Base-by-base conservation (phyloP, 2,797 vertebrate species). In the Pipistrellus pipistrellus region DNA sequence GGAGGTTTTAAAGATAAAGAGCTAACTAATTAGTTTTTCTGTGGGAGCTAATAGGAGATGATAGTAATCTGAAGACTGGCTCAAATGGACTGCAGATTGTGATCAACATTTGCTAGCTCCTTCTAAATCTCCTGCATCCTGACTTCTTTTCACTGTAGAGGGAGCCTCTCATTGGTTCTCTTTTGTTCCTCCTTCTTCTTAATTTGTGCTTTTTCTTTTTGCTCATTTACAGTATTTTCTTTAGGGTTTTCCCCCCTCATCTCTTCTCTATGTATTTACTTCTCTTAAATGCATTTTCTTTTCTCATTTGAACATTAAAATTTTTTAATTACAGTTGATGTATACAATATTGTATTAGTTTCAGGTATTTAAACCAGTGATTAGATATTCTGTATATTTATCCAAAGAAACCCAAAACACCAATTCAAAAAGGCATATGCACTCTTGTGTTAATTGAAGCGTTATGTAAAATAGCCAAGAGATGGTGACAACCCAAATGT, bases 61-160 rank as follows among this genome's bases (percentile, higher is more conserved):
- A 97, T 96, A 51, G 91, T 95, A 95, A 97, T 97, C 96, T 96
- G 95, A 96, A 78, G 85, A 88, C 55, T 32, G 88, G 92, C 85
- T 90, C 73, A 17, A 14, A 71, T 76, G 89, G 76, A 7, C 69
- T 18, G 75, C 27, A 90, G 84, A 35, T 48, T n/a, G 21, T 77
- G 64, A 20, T 77, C 48, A 68, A n/a, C 64, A 35, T 23, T 51
- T 44, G 72, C 66, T 12, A 27, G 38, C 7, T 76, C 77, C 5
- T 71, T 73, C 23, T 32, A 35, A n/a, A 87, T n/a, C 25, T 14
- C 51, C 11, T 14, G 0, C 4, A 15, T 6, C 68, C 76, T 69
- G 25, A 0, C 15, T 72, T 38, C 51, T 75, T 41, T 32, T 55
- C 48, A 59, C 46, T 69, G 5, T 11, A 2, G 21, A 3, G 8